phyloP scores from a whole-genome alignment of 1,140 invertebrate genomes.

The Aphis craccivora region DNA sequence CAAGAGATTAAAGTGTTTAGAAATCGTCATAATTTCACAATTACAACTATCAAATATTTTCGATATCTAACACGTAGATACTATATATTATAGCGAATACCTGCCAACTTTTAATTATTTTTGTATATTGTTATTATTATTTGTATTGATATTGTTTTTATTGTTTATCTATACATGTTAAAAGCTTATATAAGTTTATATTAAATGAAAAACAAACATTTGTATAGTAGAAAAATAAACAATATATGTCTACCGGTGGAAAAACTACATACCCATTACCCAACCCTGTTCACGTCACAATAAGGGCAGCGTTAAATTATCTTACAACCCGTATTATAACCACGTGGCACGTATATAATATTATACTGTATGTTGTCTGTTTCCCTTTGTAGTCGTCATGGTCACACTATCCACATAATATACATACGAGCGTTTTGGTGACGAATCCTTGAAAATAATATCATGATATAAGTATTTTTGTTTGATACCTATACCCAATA shows the following conservation, averaged over 20 bases:
- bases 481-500: background rate
- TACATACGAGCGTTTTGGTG: background rate
- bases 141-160: background rate
- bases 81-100: background rate
- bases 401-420: background rate
- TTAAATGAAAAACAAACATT: slow-evolving; percentile 48
- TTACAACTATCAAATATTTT: background rate
- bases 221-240: slow-evolving; percentile 6
- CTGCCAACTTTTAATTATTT: background rate
- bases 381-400: background rate
- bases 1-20: background rate
- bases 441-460: background rate
- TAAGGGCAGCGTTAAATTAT: background rate
- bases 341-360: background rate
- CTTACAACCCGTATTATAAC: background rate
- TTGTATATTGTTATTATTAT: background rate
- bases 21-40: background rate
- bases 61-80: background rate
- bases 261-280: background rate
- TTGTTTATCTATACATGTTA: background rate
- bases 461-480: background rate
- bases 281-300: background rate
- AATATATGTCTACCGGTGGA: background rate
- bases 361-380: background rate
- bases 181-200: slow-evolving; percentile 9